These are phyloP conservation scores for Amblyjoppa proteus DNA, from an alignment of 2,888 invertebrate genomes.

Conservation along the genomic window DNA sequence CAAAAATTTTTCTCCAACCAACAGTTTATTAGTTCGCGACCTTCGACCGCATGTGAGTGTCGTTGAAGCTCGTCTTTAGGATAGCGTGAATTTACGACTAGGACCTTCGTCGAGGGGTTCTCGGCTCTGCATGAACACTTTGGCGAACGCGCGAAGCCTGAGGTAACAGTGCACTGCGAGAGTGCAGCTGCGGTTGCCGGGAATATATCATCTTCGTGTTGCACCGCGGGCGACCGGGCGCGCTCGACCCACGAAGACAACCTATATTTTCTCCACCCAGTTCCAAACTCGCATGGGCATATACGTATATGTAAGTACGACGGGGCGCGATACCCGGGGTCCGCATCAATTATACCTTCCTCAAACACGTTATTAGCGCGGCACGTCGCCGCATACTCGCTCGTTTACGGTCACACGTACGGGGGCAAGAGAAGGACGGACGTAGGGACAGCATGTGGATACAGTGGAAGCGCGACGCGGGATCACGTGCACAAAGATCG, in stretches of 20 bases:
- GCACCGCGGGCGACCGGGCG: constrained; percentile 83
- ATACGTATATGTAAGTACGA: constrained; percentile 42
- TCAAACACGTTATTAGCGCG: constrained; percentile 82
- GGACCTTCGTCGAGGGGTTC: constrained; percentile 29
- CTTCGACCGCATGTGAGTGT: constrained; percentile 43
- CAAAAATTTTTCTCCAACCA: neutral
- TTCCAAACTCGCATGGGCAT: constrained; percentile 78
- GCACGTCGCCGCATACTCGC: constrained; percentile 70
- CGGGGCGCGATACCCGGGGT: constrained; percentile 75
- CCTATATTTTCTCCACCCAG: constrained; percentile 84
- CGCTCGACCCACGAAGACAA: constrained; percentile 82
- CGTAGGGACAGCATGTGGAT: neutral
- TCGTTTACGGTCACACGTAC: constrained; percentile 60
- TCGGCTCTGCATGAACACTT: constrained; percentile 39
- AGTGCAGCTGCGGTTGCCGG: constrained; percentile 82
- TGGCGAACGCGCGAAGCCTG: constrained; percentile 68
- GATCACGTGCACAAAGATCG: constrained; percentile 10
- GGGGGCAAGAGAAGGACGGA: constrained; percentile 12
- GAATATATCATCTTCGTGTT: constrained; percentile 84
- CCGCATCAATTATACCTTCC: constrained; percentile 83
- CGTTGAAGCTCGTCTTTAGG: constrained; percentile 53
- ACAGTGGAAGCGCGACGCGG: neutral
- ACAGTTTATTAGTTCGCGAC: constrained; percentile 24
- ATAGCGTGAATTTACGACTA: constrained; percentile 64
- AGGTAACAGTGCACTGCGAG: constrained; percentile 22